Evolutionary conservation across 2,888 invertebrate species (phyloP).

Genomic region (Mellilla xanthometata): DNA sequence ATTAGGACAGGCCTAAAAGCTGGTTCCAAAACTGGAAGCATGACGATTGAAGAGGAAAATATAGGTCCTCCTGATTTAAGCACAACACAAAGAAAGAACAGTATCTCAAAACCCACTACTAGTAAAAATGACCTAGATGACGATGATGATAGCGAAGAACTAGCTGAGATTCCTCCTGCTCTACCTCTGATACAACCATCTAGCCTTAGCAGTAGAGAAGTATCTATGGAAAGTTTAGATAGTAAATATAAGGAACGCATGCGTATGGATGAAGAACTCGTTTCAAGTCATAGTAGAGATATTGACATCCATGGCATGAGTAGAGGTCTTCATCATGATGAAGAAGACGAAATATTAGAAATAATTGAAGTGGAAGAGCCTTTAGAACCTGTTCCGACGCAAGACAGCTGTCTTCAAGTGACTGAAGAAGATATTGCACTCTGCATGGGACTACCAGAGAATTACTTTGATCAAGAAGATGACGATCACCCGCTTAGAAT

Average conservation of each 20-base stretch:
- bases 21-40: slow-evolving; percentile 60
- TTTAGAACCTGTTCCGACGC: slow-evolving; percentile 92
- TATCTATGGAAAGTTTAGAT: slow-evolving; percentile 92
- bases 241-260: slow-evolving; percentile 88
- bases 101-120: slow-evolving; percentile 49
- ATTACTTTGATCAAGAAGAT: slow-evolving; percentile 87
- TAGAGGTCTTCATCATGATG: slow-evolving; percentile 64
- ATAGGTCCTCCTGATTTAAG: slow-evolving; percentile 63
- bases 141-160: slow-evolving; percentile 90
- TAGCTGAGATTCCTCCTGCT: slow-evolving; percentile 91
- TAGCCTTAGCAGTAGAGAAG: slow-evolving; percentile 88
- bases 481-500: slow-evolving; percentile 94
- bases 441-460: slow-evolving; percentile 89
- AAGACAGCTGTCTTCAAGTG: slow-evolving; percentile 93
- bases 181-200: slow-evolving; percentile 89
- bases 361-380: slow-evolving; percentile 91
- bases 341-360: slow-evolving; percentile 89
- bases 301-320: slow-evolving; percentile 75
- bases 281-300: slow-evolving; percentile 82
- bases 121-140: slow-evolving; percentile 82
- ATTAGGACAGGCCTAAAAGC: slow-evolving; percentile 84
- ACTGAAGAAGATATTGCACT: slow-evolving; percentile 96
- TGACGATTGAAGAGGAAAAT: slow-evolving; percentile 77
- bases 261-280: slow-evolving; percentile 80
- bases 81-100: slow-evolving; percentile 44